Percentiles rank a stretch among this genome's conserved stretches.
Conservation (phyloP, 1,140 invertebrate genomes). For the Pachypsylla venusta region DNA sequence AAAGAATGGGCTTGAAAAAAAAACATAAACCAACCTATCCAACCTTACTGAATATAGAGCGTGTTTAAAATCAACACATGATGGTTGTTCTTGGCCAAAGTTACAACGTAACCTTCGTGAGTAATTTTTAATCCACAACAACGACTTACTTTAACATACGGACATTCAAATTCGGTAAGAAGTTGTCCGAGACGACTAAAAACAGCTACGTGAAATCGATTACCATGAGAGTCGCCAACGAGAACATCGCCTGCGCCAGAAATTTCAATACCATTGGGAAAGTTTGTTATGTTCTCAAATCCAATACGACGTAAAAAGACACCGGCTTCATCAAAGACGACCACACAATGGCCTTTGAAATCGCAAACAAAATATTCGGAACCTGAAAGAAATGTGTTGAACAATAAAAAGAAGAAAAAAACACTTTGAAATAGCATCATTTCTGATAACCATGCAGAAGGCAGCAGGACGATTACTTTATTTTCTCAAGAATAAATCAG, state of each 20-base stretch:
- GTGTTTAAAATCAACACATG: conserved; percentile 92
- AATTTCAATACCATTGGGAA: conserved; percentile 94
- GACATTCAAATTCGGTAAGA: conserved; percentile 89
- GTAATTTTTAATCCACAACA: conserved; percentile 95
- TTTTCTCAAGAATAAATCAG: no score
- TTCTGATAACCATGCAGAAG: conserved; percentile 1
- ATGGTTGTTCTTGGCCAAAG: conserved; percentile 95
- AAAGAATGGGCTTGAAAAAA: no score
- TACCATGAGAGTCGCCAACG: conserved; percentile 93
- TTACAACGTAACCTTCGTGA: conserved; percentile 89
- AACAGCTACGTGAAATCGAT: conserved; percentile 90
- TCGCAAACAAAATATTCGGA: conserved; percentile 95
- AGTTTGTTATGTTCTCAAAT: conserved; percentile 88
- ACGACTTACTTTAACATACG: conserved; percentile 79
- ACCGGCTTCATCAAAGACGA: conserved; percentile 85
- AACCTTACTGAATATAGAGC: conserved; percentile 50
- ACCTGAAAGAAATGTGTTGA: conserved; percentile 48
- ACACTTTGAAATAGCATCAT: neutral
- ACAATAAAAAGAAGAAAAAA: conserved; percentile 19
- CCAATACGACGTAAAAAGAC: conserved; percentile 83
- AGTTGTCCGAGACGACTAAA: conserved; percentile 74
- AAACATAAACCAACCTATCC: no score
- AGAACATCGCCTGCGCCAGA: conserved; percentile 90
- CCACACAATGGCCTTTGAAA: conserved; percentile 94
- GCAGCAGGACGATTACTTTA: neutral